Percentiles rank a stretch among this genome's conserved stretches.
Conservation (phyloP, 2,888 invertebrate genomes). For the Clistopyga incitator region DNA sequence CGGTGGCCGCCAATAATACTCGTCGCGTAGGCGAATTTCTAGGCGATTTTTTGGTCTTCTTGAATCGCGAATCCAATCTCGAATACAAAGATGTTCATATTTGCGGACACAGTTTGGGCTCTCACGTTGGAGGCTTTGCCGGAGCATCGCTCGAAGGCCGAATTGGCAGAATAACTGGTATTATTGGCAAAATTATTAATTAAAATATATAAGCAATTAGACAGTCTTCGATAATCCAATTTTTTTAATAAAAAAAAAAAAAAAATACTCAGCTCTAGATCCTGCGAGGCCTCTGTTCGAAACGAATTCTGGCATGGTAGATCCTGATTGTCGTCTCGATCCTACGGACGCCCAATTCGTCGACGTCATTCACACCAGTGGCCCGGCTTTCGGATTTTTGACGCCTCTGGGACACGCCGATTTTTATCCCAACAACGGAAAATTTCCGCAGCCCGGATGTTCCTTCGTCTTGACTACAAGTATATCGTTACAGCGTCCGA, state of each 20-base stretch:
- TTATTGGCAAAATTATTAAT: neutral
- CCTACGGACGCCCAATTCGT: slow-evolving; percentile 85
- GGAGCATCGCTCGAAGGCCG: slow-evolving; percentile 75
- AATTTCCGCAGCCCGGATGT: slow-evolving; percentile 77
- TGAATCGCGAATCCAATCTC: slow-evolving; percentile 77
- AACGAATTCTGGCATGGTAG: slow-evolving; percentile 80
- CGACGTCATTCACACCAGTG: slow-evolving; percentile 85
- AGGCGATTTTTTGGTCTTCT: slow-evolving; percentile 76
- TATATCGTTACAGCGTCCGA: slow-evolving; percentile 57
- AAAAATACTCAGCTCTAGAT: slow-evolving; percentile 80
- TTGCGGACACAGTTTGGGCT: slow-evolving; percentile 76
- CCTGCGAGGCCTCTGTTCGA: slow-evolving; percentile 85
- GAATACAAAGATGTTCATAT: slow-evolving; percentile 79
- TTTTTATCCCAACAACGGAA: slow-evolving; percentile 83
- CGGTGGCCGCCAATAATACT: slow-evolving; percentile 77
- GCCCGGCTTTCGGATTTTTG: slow-evolving; percentile 84
- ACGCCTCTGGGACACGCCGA: slow-evolving; percentile 85
- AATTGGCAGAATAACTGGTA: slow-evolving; percentile 77
- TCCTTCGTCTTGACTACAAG: slow-evolving; percentile 77
- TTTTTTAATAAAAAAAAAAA: too few species aligned
- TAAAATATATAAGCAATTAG: too few species aligned
- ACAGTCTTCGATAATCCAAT: too few species aligned
- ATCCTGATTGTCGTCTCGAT: slow-evolving; percentile 83
- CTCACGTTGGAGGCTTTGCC: slow-evolving; percentile 76
- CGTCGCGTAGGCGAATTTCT: slow-evolving; percentile 78